Conservation (phyloP, 92 coral and sea anemone species). For the Desmophyllum pertusum region DNA sequence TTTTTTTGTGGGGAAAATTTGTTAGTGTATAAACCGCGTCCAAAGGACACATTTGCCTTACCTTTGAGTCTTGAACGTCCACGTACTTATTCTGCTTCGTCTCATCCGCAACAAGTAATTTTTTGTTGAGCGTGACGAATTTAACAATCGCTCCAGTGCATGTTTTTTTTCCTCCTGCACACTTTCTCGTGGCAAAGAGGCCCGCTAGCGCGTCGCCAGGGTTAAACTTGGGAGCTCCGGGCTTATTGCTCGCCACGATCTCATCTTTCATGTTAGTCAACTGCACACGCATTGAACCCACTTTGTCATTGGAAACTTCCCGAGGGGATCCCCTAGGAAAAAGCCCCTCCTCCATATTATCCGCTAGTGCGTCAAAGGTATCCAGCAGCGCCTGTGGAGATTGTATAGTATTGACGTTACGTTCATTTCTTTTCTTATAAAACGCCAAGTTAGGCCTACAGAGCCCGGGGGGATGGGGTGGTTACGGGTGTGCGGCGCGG, state of each 20-base stretch:
- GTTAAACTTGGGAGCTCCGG: conserved; percentile 9
- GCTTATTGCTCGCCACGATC: background rate
- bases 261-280: conserved; percentile 14
- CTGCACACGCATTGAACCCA: conserved; percentile 25
- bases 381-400: conserved; percentile 8
- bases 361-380: conserved; percentile 15
- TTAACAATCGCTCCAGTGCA: conserved; percentile 58
- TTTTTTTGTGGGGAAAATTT: too few relatives aligned
- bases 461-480: too few relatives aligned
- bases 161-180: conserved; percentile 41
- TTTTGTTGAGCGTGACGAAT: conserved; percentile 33
- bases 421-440: too few relatives aligned
- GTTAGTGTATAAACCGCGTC: too few relatives aligned
- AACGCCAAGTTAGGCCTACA: too few relatives aligned
- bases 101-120: conserved; percentile 26
- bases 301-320: conserved; percentile 24
- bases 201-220: conserved; percentile 12
- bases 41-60: background rate
- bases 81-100: background rate
- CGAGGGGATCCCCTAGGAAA: conserved; percentile 30
- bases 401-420: background rate
- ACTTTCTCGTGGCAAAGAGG: conserved; percentile 23
- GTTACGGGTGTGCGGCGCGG: too few relatives aligned
- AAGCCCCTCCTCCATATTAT: conserved; percentile 28
- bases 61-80: background rate